A percentile compares a stretch with the other conserved stretches of the same genome.
These are phyloP conservation scores for Scaptodrosophila latifasciaeformis DNA, from an alignment of 2,888 invertebrate genomes.

Conservation along the genomic window DNA sequence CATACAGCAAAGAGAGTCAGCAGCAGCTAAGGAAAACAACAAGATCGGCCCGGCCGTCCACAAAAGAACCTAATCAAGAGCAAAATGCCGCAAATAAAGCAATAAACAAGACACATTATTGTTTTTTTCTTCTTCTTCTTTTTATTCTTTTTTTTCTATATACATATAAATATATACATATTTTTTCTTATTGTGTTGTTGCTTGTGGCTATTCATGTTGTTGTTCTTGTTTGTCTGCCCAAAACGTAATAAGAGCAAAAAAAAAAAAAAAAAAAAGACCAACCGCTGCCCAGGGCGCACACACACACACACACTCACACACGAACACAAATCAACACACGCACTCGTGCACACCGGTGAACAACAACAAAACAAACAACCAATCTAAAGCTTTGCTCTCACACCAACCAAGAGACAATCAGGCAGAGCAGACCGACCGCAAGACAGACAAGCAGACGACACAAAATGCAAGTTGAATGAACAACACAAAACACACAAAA, in stretches of 20 bases:
- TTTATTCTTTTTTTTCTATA: neutral
- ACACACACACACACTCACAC: no score
- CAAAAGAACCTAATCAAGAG: slow-evolving; percentile 67
- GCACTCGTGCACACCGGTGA: no score
- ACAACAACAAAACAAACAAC: neutral
- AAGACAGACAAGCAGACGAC: slow-evolving; percentile 27
- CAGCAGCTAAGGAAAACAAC: slow-evolving; percentile 21
- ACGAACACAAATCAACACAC: no score
- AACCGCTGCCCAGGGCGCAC: no score
- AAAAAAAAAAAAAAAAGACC: slow-evolving; percentile 50
- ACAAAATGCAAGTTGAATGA: slow-evolving; percentile 52
- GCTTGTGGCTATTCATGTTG: no score
- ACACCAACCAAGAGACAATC: slow-evolving; percentile 17
- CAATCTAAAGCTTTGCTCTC: neutral
- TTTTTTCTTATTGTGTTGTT: slow-evolving; percentile 15
- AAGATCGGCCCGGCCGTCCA: slow-evolving; percentile 46
- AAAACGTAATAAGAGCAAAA: slow-evolving; percentile 25
- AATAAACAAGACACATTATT: slow-evolving; percentile 64
- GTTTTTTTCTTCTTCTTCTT: slow-evolving; percentile 24
- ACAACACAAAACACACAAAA: slow-evolving; percentile 20
- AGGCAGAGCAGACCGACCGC: slow-evolving; percentile 1
- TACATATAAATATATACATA: no score
- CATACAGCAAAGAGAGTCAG: slow-evolving; percentile 24
- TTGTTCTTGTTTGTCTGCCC: no score
- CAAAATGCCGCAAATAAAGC: slow-evolving; percentile 65